Base-by-base conservation (phyloP, 2,888 invertebrate species). In the Nomada lathburiana region DNA sequence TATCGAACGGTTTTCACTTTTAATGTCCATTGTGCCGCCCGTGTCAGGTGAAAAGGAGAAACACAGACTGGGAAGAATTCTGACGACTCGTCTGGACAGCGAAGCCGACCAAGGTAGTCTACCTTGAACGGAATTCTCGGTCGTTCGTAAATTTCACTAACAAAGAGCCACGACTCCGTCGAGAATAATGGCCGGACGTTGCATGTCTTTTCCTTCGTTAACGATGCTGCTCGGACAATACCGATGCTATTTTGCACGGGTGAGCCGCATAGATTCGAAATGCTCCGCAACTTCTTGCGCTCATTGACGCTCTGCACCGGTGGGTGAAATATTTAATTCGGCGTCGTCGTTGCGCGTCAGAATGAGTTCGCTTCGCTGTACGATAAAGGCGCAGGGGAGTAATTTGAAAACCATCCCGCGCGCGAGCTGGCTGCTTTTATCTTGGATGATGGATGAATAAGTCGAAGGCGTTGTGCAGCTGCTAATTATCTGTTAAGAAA, bases 101-200 rank as follows among this genome's bases (percentile, higher is more conserved):
- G 83, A 57, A 75, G 78, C 77, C 60, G 72, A 73, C 47, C 86
- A 52, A 85, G 81, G 71, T 80, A 79, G 87, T 87, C 87, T 80
- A 83, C 87, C 87, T 87, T 87, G 87, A 87, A 87, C 87, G 85
- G 85, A 85, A 87, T 87, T 83, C 85, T 73, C 74, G 87, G 72
- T 73, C 87, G 85, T 87, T 87, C 77, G 83, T 87, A 85, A 87
- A 87, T 87, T 87, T 87, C 85, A 72, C 85, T 87, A 87, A 87
- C 87, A 87, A 87, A 87, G 87, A 87, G 77, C 85, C 85, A 77
- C 75, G 83, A 63, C 71, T 70, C 42, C 78, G 77, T 63, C 57
- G 79, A 80, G 86, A 82, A 86, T 86, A 86, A 86, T 86, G 77
- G 80, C 86, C 86, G 86, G 86, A 86, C 82, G 80, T 84, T 80